Conservation (phyloP, 2,113 vertebrate genomes). For the Pampusana beccarii region DNA sequence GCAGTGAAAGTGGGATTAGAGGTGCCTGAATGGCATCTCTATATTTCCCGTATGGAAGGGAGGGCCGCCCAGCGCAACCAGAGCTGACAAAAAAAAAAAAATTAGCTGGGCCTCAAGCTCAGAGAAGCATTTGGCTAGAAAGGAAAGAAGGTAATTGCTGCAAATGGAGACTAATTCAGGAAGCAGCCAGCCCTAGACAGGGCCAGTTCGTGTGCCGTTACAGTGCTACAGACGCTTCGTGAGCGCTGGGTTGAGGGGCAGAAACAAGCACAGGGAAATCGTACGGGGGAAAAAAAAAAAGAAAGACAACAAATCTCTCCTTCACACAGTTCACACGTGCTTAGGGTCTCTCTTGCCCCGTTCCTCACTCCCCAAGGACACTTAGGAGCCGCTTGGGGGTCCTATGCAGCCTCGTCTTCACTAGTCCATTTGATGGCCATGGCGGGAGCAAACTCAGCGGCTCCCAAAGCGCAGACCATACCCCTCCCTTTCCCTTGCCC, state of each 20-base stretch:
- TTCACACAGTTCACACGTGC: background rate
- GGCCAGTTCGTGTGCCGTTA: background rate
- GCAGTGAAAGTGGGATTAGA: constrained; percentile 57
- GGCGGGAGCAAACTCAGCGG: rapidly evolving
- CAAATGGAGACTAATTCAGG: constrained; percentile 62
- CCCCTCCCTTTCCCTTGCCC: background rate
- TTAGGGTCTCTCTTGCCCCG: background rate
- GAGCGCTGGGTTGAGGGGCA: background rate
- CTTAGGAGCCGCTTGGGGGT: background rate
- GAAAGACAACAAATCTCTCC: background rate
- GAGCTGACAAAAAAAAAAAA: constrained; percentile 51
- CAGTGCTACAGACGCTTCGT: background rate
- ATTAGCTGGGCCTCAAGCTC: constrained; percentile 58
- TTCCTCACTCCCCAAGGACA: background rate
- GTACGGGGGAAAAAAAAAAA: background rate
- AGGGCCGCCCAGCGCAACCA: constrained; percentile 33
- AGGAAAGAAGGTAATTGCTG: constrained; percentile 67
- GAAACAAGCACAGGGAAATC: background rate
- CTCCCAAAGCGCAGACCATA: background rate
- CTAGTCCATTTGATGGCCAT: rapidly evolving
- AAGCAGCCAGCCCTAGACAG: background rate
- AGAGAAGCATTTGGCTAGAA: constrained; percentile 49
- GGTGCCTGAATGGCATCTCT: constrained; percentile 65
- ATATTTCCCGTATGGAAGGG: constrained; percentile 57
- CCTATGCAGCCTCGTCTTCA: background rate